Evolutionary conservation across 2,113 vertebrate genomes (phyloP).

Genomic region (Otolemur garnettii): DNA sequence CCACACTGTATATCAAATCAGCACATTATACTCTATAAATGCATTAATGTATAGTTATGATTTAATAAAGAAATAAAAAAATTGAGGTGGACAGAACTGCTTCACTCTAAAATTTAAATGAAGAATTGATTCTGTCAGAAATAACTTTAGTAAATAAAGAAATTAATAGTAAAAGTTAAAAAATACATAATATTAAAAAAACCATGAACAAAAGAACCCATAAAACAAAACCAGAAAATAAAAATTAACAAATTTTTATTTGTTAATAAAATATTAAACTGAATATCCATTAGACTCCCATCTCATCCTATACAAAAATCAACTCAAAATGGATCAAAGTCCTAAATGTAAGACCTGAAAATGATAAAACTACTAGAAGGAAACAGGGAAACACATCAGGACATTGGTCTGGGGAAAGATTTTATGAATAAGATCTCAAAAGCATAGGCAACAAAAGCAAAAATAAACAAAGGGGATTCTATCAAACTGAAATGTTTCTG

Average conservation of each 20-base stretch:
- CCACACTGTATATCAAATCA: too few species aligned
- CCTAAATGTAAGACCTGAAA: not conserved
- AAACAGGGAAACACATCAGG: too few species aligned
- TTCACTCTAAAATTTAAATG: conserved; percentile 26
- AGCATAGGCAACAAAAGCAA: not conserved
- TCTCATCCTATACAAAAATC: not conserved
- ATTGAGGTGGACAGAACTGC: not conserved
- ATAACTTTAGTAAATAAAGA: not conserved
- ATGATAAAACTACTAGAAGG: not conserved
- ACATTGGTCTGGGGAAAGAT: not conserved
- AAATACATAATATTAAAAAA: not conserved
- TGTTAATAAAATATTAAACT: not conserved
- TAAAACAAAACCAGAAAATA: too few species aligned
- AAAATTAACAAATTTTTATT: not conserved
- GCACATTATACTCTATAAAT: too few species aligned
- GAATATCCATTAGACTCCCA: not conserved
- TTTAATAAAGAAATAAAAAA: too few species aligned
- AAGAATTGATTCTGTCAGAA: conserved; percentile 13
- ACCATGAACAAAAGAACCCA: too few species aligned
- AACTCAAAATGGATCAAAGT: not conserved
- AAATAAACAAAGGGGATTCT: too few species aligned
- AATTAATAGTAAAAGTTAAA: not conserved
- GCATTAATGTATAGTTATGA: too few species aligned
- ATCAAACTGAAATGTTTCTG: too few species aligned
- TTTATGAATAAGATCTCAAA: not conserved